These are phyloP conservation scores for Mesoligia furuncula DNA, from an alignment of 2,888 invertebrate species.

Conservation along the genomic window DNA sequence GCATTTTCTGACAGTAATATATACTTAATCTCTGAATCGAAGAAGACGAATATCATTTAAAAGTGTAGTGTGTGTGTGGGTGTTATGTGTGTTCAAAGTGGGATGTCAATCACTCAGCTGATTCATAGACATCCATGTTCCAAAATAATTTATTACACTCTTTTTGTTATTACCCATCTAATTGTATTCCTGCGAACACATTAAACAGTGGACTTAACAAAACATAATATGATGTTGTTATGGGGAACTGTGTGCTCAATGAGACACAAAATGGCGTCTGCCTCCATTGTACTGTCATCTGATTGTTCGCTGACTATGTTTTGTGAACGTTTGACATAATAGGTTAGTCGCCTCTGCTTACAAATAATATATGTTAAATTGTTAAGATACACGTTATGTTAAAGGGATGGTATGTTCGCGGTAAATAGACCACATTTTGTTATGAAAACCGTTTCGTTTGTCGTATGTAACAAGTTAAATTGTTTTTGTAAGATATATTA, in stretches of 20 bases:
- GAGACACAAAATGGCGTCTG: slow-evolving; percentile 33
- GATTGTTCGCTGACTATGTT: slow-evolving; percentile 35
- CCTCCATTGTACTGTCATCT: slow-evolving; percentile 12
- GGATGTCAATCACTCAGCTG: background rate
- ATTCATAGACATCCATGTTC: background rate
- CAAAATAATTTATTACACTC: background rate
- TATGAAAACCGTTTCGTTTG: background rate
- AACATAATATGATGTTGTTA: no score
- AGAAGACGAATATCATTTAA: background rate
- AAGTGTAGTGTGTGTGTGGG: background rate
- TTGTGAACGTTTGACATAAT: slow-evolving; percentile 31
- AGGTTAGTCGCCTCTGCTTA: background rate
- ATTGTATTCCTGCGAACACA: background rate
- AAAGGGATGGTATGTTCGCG: no score
- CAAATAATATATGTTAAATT: background rate
- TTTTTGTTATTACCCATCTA: background rate
- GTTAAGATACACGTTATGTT: background rate
- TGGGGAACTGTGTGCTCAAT: slow-evolving; percentile 5
- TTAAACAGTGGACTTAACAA: slow-evolving; percentile 7
- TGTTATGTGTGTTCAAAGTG: background rate
- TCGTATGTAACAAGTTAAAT: background rate
- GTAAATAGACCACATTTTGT: background rate
- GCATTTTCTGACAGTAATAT: background rate
- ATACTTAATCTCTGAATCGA: background rate
- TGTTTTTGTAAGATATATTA: no score